Evolutionary conservation across 2,113 vertebrate species (phyloP).

Genomic region (Atherinomorus stipes): DNA sequence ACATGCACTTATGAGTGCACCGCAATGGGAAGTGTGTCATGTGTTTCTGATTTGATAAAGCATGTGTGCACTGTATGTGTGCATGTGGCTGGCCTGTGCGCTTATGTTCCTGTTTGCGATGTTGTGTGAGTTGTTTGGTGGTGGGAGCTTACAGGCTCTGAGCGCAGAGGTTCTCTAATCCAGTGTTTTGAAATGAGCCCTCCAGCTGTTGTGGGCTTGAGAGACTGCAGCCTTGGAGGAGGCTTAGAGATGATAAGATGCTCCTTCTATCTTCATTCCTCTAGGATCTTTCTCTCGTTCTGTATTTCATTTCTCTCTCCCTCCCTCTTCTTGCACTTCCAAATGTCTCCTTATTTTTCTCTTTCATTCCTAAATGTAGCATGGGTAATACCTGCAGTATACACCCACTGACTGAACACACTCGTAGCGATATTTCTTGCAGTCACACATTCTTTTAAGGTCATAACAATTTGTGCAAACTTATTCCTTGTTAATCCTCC

Average conservation of each 20-base stretch:
- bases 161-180: constrained; percentile 65
- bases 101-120: constrained; percentile 12
- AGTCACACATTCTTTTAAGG: neutral
- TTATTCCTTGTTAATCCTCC: constrained; percentile 47
- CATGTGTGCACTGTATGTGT: constrained; percentile 19
- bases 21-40: constrained; percentile 17
- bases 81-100: neutral
- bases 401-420: constrained; percentile 17
- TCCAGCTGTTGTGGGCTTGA: constrained; percentile 74
- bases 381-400: constrained; percentile 9
- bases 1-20: constrained; percentile 23
- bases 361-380: constrained; percentile 3
- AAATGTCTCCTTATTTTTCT: neutral
- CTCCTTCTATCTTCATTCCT: constrained; percentile 60
- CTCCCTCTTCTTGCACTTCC: neutral
- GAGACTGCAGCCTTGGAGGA: constrained; percentile 62
- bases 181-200: constrained; percentile 75
- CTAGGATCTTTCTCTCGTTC: constrained; percentile 12
- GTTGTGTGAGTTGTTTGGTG: constrained; percentile 35
- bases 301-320: neutral
- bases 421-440: constrained; percentile 13
- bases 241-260: constrained; percentile 61
- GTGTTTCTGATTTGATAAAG: constrained; percentile 9
- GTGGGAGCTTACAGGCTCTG: constrained; percentile 64
- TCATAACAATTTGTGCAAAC: constrained; percentile 17